These are phyloP conservation scores for Caranx ignobilis DNA, from an alignment of 2,113 vertebrate genomes.

Conservation along the genomic window DNA sequence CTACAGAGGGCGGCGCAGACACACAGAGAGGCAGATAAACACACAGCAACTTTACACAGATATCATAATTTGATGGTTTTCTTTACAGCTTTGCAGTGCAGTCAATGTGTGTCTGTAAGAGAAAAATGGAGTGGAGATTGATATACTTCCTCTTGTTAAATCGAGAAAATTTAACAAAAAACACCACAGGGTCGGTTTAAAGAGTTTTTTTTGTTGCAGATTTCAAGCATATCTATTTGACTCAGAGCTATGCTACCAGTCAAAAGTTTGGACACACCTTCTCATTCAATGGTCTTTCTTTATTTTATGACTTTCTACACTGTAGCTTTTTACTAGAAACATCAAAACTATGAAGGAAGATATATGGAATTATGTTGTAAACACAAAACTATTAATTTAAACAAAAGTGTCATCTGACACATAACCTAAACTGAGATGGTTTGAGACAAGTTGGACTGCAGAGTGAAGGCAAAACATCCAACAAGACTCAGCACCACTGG, in stretches of 20 bases:
- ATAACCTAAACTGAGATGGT: too few species aligned
- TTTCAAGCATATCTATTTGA: background rate
- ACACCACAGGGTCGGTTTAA: background rate
- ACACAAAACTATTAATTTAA: too few species aligned
- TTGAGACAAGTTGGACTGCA: too few species aligned
- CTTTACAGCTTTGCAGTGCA: background rate
- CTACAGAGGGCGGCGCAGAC: background rate
- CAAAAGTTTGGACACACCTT: too few species aligned
- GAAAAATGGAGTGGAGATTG: background rate
- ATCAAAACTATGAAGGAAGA: too few species aligned
- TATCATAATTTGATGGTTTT: slow-evolving; percentile 17
- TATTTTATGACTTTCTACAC: too few species aligned
- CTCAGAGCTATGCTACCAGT: background rate
- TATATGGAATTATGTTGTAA: too few species aligned
- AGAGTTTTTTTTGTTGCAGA: slow-evolving; percentile 2
- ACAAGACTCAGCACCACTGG: too few species aligned
- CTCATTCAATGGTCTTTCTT: too few species aligned
- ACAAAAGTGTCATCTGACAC: too few species aligned
- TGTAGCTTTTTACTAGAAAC: too few species aligned
- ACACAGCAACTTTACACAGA: slow-evolving; percentile 11
- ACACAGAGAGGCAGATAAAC: slow-evolving; percentile 2
- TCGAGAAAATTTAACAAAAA: background rate
- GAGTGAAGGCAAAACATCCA: too few species aligned
- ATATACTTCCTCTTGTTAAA: background rate
- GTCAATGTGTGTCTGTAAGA: background rate